Evolutionary conservation across 2,888 invertebrate species (phyloP), one percentile per base, ranked within the genome.

Genomic region (Biston stratarius): DNA sequence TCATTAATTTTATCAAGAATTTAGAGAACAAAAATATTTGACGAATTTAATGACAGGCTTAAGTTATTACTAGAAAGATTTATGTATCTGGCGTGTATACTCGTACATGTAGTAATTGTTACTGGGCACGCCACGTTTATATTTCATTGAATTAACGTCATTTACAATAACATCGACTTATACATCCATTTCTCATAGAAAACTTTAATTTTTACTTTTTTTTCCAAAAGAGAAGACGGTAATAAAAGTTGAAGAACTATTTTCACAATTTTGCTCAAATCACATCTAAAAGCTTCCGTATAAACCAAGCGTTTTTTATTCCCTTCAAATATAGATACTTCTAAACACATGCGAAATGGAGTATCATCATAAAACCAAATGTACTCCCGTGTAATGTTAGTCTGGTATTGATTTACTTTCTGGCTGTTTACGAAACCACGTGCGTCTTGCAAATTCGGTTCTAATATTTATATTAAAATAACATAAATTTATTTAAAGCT

Each of bases 351-450:
- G 68, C 77, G 68, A 77, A 76, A 76, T 75, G 80, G 80, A 84
- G 80, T 87, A 90, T 90, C 88, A 91, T 90, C 91, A 86, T 91
- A 87, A 90, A 88, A 85, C 78, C 82, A 83, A 88, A 88, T 86
- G 83, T 76, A 77, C 75, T 74, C 75, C 45, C 52, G 64, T 24
- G 64, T 85, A 82, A 75, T 72, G 76, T 76, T 82, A 79, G 80
- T 83, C 75, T 80, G 82, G 73, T 81, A 89, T 88, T 89, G 89
- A 91, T 91, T 92, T 91, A 91, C 88, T 88, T 86, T 83, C 80
- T 79, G 84, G 81, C 81, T 87, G 85, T 91, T 90, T 89, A 89
- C 87, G 84, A 76, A 80, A 80, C 77, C 82, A 79, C 89, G 91
- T 24, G 12, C 8, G 87, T 82, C 88, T 87, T 83, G 82, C 82